phyloP scores from a whole-genome alignment of 2,797 vertebrate genomes.

The Otus scops region DNA sequence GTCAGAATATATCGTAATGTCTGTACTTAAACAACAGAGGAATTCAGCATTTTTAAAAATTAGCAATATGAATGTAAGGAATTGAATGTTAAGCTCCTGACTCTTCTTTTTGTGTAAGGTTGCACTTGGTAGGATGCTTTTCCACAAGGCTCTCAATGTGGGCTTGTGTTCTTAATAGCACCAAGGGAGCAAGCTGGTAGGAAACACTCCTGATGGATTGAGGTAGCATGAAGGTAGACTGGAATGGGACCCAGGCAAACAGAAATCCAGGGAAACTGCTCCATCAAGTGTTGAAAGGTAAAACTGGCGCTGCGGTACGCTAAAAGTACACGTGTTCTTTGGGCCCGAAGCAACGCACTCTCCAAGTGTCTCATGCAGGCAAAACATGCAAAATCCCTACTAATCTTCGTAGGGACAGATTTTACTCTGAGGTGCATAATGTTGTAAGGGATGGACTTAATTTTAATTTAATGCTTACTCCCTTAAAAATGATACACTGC shows the following conservation, averaged over 20 bases:
- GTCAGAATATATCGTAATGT: neutral
- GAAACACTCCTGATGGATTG: neutral
- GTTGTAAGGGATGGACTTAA: neutral
- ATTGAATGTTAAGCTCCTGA: neutral
- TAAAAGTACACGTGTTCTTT: neutral
- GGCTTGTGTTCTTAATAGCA: neutral
- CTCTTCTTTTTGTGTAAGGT: neutral
- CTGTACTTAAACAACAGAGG: neutral
- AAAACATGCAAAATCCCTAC: neutral
- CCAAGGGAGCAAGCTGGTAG: neutral
- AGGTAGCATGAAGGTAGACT: neutral
- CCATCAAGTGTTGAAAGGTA: slow-evolving; percentile 61
- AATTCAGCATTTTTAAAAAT: neutral
- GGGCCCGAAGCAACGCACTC: neutral
- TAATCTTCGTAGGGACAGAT: neutral
- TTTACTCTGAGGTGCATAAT: neutral
- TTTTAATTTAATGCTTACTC: neutral
- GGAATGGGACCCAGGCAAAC: neutral
- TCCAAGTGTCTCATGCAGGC: neutral
- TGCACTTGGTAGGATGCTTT: neutral
- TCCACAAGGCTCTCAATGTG: neutral
- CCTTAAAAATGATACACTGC: neutral
- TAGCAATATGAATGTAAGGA: neutral
- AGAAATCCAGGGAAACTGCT: slow-evolving; percentile 42
- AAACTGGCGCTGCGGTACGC: neutral